Evolutionary conservation across 2,113 vertebrate genomes (phyloP).

Genomic region (Arenaria interpres): DNA sequence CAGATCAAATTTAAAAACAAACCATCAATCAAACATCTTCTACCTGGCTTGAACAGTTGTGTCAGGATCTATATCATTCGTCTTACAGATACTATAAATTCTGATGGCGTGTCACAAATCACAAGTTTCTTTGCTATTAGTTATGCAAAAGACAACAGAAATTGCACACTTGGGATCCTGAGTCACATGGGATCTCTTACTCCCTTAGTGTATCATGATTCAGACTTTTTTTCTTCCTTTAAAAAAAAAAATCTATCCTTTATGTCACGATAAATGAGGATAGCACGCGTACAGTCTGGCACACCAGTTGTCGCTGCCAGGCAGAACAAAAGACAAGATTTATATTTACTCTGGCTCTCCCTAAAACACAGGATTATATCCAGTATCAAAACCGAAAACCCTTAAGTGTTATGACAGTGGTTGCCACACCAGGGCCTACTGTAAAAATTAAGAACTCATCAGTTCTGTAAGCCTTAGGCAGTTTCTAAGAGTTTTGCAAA

Average conservation of each 20-base stretch:
- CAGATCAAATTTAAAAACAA: not conserved
- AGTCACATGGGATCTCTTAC: not conserved
- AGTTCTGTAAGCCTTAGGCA: constrained; percentile 10
- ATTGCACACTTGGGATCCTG: not conserved
- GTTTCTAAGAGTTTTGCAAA: constrained; percentile 27
- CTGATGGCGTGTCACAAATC: not conserved
- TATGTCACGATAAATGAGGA: not conserved
- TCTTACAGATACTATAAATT: not conserved
- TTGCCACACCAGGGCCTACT: not conserved
- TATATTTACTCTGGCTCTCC: not conserved
- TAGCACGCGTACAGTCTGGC: not conserved
- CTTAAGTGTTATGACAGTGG: not conserved
- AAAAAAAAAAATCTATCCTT: not conserved
- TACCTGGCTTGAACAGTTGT: not conserved
- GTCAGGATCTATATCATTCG: not conserved
- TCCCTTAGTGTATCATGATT: not conserved
- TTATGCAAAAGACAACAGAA: not conserved
- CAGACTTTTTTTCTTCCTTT: not conserved
- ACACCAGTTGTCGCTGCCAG: not conserved
- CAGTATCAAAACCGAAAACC: not conserved
- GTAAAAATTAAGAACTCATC: constrained; percentile 35
- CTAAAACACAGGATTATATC: not conserved
- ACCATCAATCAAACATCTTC: not conserved
- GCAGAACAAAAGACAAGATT: not conserved
- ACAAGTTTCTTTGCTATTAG: not conserved